Conservation (phyloP, 2,888 invertebrate species). For the Leptopilina syphax region DNA sequence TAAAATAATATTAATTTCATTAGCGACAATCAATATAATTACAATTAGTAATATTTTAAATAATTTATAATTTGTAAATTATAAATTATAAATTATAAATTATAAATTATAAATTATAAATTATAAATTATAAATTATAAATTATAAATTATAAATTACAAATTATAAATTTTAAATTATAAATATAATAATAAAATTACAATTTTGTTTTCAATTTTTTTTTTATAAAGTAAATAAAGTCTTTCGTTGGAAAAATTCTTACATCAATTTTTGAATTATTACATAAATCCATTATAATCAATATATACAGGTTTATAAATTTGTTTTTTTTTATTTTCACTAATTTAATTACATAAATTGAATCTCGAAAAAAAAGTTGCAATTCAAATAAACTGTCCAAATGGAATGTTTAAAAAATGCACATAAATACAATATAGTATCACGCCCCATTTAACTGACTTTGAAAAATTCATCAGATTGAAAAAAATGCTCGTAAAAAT, state of each 20-base stretch:
- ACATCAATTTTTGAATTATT: too few relatives aligned
- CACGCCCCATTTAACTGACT: constrained; percentile 17
- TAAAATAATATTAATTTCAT: constrained; percentile 37
- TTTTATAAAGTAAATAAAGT: too few relatives aligned
- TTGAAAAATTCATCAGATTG: constrained; percentile 25
- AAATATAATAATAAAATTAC: too few relatives aligned
- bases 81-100: too few relatives aligned
- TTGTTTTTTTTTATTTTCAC: background rate
- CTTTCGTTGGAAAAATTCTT: too few relatives aligned
- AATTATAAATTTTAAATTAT: too few relatives aligned
- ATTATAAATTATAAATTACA: too few relatives aligned
- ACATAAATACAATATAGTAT: background rate
- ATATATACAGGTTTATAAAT: constrained; percentile 12
- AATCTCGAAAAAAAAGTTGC: background rate
- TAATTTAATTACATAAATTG: background rate
- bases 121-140: too few relatives aligned
- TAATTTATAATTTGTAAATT: too few relatives aligned
- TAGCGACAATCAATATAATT: constrained; percentile 42
- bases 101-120: too few relatives aligned
- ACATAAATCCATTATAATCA: background rate
- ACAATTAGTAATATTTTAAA: constrained; percentile 5
- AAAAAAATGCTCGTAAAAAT: constrained; percentile 18
- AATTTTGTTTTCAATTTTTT: too few relatives aligned
- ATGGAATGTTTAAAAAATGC: constrained; percentile 17
- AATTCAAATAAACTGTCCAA: constrained; percentile 1